Evolutionary conservation across 64 coral and sea anemone species (phyloP).

Genomic region (Montipora capricornis): DNA sequence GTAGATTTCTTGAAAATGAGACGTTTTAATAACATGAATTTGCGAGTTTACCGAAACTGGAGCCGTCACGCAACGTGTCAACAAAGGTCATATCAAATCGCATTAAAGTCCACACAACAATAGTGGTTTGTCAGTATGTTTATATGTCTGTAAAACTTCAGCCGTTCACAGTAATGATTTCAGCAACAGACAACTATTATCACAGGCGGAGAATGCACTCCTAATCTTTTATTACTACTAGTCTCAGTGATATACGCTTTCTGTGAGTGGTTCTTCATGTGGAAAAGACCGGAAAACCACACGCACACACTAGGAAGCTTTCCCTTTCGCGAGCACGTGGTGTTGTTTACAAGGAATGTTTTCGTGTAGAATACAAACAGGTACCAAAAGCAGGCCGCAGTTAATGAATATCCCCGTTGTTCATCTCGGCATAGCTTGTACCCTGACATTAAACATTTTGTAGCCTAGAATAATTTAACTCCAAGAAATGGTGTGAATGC

Average conservation of each 20-base stretch:
- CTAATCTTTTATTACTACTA: too few species aligned
- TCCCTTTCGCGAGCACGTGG: neutral
- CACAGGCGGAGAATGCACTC: too few species aligned
- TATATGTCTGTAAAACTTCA: too few species aligned
- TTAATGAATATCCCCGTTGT: neutral
- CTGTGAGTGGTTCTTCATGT: neutral
- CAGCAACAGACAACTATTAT: too few species aligned
- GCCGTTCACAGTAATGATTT: too few species aligned
- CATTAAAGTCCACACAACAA: too few species aligned
- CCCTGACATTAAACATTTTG: neutral
- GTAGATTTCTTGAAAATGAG: too few species aligned
- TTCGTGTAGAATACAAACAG: conserved; percentile 2
- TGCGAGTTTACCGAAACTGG: too few species aligned
- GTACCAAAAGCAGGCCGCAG: neutral
- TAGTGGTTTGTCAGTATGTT: too few species aligned
- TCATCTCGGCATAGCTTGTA: neutral
- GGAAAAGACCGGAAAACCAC: neutral
- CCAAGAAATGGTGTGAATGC: neutral
- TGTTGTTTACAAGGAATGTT: neutral
- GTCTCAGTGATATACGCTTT: neutral
- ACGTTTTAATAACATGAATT: too few species aligned
- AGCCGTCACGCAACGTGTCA: too few species aligned
- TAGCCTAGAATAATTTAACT: neutral
- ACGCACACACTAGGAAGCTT: neutral
- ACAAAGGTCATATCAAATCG: too few species aligned